Base-by-base conservation (phyloP, 2,113 vertebrate genomes). In the Cariama cristata region DNA sequence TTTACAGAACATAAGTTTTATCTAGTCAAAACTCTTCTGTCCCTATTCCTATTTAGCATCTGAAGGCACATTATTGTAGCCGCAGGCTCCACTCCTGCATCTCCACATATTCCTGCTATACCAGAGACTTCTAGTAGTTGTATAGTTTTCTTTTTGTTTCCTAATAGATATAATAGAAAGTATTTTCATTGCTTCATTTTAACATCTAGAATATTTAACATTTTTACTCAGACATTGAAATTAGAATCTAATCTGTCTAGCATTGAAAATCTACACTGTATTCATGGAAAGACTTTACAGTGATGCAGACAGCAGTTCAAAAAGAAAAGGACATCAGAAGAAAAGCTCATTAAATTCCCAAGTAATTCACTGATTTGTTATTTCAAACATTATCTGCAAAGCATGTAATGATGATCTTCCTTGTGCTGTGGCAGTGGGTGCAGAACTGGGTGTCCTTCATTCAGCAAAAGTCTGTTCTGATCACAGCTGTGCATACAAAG, bases 401-500 rank as follows among this genome's bases (percentile, higher is more conserved):
- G 40, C 64, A 79, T 77, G 58, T 87, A 91, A 56, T 32, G 32
- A 79, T 85, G 18, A 33, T 93, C 66, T 72, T 81, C 68, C 47
- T 52, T 92, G 64, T 86, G 60, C 59, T 40, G 38, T 90, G 64
- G 77, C 88, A 79, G 67, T 45, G 94, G 88, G 68, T 68, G 64
- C 66, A 90, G 90, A 95, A 75, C 62, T 92, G 35, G 27, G 24
- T 87, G 32, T 81, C 62, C 86, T 85, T 82, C 50, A 55, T 42
- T 94, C 84, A 92, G 77, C 50, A 91, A 5, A 93, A 77, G 32
- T 26, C 93, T 95, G 90, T 96, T 97, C 90, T 93, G 33, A 32
- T 80, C 85, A 73, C 98, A 98, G 98, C 98, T 98, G 97, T 97
- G 93, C 96, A 95, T 96, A 97, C 91, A 94, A 95, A 97, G 96